These are phyloP conservation scores for Ailurus styani DNA, from an alignment of 2,113 vertebrate genomes.

Conservation along the genomic window DNA sequence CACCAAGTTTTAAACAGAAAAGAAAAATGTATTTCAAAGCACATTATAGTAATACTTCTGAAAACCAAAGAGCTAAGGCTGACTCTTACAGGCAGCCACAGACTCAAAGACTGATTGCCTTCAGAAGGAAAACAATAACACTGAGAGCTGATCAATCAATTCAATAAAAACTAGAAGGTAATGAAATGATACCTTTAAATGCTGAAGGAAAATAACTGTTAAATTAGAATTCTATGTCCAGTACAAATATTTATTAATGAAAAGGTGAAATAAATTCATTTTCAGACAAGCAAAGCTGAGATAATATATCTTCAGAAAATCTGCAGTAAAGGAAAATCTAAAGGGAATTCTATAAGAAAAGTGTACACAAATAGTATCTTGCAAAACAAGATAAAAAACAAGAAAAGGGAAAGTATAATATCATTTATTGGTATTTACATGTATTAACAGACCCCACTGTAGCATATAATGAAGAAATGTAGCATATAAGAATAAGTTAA, in stretches of 20 bases:
- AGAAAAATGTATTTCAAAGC: not conserved
- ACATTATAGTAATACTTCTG: not conserved
- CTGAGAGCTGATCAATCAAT: not conserved
- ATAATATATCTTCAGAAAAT: not conserved
- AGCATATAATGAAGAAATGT: not conserved
- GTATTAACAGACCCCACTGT: not conserved
- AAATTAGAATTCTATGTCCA: not conserved
- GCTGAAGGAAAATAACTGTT: not conserved
- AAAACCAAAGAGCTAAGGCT: not conserved
- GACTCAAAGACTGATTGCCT: not conserved
- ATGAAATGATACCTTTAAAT: not conserved
- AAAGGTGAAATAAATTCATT: not conserved
- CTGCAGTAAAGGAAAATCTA: not conserved
- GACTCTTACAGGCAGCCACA: not conserved
- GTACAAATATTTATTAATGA: not conserved
- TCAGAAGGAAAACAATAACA: not conserved
- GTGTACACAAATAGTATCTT: not conserved
- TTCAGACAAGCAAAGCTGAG: not conserved
- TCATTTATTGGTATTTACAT: not conserved
- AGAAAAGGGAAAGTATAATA: not conserved
- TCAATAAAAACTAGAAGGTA: not conserved
- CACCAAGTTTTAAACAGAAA: not conserved
- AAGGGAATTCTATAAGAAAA: not conserved
- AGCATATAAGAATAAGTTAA: not conserved
- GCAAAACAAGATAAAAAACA: not conserved